Base-by-base conservation (phyloP, 2,888 invertebrate species). In the Endotricha flammealis region DNA sequence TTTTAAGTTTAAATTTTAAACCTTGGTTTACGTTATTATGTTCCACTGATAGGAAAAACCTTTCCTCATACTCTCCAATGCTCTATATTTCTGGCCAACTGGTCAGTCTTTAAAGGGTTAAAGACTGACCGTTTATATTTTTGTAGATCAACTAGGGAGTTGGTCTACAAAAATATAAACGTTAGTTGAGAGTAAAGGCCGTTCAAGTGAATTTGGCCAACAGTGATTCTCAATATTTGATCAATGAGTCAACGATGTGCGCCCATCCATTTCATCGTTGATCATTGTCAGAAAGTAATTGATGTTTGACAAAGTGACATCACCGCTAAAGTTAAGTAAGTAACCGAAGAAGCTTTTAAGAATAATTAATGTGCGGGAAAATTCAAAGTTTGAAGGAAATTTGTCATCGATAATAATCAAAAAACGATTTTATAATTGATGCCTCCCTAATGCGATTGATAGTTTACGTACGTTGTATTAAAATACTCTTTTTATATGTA, bases 261-360 rank as follows among this genome's bases (percentile, higher is more conserved):
- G 48, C 53, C 48, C 58, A 58, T 51, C 60, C 62, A 61, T 65
- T 60, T 65, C 63, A 64, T 69, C 76, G 62, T 80, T 72, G 80
- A 82, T 81, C 81, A 78, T 77, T 77, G 79, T 80, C 76, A 77
- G 64, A 71, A 68, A 62, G 60, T 73, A 75, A 82, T 79, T 78
- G 77, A 77, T 75, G 77, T 73, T 74, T 78, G 78, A 80, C 77
- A 79, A 80, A 81, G 71, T 77, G 80, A 73, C 68, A 74, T 77
- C 77, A 74, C 61, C 68, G 65, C 61, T 53, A 51, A 67, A 69
- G 55, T 70, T 70, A 65, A 70, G 66, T 71, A 65, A 70, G 67
- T 67, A 65, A 69, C 54, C 62, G 61, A 63, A 66, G 68, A 76
- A 73, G 71, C 80, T 80, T 82, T 78, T 75, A 76, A 72, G 63